phyloP scores from a whole-genome alignment of 2,113 vertebrate species.

The Xiphorhynchus elegans region DNA sequence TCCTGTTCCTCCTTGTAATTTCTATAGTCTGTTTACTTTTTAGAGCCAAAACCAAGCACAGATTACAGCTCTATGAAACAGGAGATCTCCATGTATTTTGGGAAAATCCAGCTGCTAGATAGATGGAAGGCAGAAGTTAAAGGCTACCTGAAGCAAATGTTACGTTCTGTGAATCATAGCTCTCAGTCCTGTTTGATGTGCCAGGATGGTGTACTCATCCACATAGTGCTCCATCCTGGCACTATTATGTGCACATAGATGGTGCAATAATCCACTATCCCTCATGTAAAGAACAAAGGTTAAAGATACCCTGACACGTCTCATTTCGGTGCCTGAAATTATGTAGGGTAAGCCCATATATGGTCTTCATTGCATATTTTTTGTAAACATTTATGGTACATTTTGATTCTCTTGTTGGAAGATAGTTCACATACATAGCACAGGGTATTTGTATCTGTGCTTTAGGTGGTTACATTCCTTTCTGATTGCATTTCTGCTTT shows the following conservation, averaged over 20 bases:
- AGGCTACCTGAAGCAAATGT: background rate
- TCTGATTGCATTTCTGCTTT: slow-evolving; percentile 14
- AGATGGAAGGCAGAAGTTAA: background rate
- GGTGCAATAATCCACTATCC: background rate
- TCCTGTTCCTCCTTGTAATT: background rate
- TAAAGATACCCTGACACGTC: background rate
- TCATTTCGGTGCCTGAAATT: background rate
- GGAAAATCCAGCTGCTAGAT: background rate
- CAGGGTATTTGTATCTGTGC: background rate
- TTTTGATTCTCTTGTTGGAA: background rate
- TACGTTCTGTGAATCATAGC: background rate
- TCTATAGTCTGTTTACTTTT: background rate
- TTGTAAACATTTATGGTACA: background rate
- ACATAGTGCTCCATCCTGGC: background rate
- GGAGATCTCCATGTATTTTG: background rate
- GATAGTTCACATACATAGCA: background rate
- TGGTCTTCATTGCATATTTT: background rate
- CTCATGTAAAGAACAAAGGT: background rate
- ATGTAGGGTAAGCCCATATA: background rate
- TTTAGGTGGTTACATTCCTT: background rate
- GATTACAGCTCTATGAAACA: background rate
- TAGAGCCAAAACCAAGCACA: background rate
- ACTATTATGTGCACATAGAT: background rate
- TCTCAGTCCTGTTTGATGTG: background rate
- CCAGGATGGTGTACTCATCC: background rate